Conservation (phyloP, 2,888 invertebrate species). For the Rhagophthalmus giganteus region DNA sequence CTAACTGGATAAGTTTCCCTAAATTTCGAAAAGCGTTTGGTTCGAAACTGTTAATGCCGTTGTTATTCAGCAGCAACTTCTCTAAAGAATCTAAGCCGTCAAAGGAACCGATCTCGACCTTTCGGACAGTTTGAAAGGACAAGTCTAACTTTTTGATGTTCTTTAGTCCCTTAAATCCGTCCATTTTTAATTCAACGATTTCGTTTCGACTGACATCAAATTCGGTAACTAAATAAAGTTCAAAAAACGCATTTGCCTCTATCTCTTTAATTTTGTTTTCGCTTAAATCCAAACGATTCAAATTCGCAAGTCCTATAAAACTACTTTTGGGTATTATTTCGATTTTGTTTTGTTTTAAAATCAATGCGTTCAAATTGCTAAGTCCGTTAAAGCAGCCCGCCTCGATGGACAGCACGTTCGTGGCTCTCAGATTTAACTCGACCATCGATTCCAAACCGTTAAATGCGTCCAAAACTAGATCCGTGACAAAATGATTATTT, state of each 20-base stretch:
- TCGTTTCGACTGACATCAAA: conserved; percentile 4
- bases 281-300: neutral
- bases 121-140: neutral
- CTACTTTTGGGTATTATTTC: neutral
- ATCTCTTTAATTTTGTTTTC: neutral
- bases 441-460: neutral
- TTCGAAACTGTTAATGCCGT: neutral
- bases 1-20: neutral
- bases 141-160: neutral
- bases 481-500: neutral
- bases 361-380: neutral
- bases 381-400: neutral
- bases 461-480: neutral
- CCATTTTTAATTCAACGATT: neutral
- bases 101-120: neutral
- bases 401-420: neutral
- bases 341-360: neutral
- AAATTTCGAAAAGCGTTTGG: neutral
- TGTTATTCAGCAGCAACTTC: neutral
- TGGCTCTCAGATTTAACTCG: neutral
- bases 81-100: neutral
- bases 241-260: neutral
- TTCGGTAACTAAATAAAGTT: neutral
- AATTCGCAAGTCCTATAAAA: neutral
- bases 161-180: neutral